These are phyloP conservation scores for Drosophila recens DNA, from an alignment of 2,888 invertebrate genomes.

Conservation along the genomic window DNA sequence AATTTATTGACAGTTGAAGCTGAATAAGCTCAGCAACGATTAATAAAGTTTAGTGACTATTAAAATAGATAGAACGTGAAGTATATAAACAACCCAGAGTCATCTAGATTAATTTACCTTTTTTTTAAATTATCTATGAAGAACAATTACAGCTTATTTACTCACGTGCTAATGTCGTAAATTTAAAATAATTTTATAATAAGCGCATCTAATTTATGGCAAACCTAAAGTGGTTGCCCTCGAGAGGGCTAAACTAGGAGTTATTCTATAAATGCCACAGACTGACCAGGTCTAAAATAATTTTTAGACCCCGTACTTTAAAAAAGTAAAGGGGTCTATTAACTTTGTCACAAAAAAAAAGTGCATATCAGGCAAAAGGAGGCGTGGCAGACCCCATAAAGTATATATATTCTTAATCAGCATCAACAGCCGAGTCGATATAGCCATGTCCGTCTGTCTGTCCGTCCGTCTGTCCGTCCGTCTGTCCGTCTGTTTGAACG, in stretches of 20 bases:
- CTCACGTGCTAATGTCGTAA: conserved; percentile 11
- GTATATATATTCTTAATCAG: too few species aligned
- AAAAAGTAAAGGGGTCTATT: too few species aligned
- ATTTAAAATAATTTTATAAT: conserved; percentile 12
- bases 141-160: conserved; percentile 7
- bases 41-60: background rate
- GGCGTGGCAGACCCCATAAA: too few species aligned
- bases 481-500: too few species aligned
- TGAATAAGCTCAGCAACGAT: background rate
- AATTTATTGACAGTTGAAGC: conserved; percentile 4
- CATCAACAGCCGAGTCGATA: too few species aligned
- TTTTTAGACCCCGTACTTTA: background rate
- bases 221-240: background rate
- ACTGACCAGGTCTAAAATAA: too few species aligned
- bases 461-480: too few species aligned
- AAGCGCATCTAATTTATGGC: conserved; percentile 4
- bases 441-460: too few species aligned
- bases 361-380: too few species aligned
- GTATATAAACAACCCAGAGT: background rate
- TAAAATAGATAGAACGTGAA: background rate
- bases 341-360: too few species aligned
- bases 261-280: background rate
- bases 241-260: background rate
- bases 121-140: background rate
- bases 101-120: background rate